Conservation (phyloP, 2,113 vertebrate genomes). For the Vanacampus margaritifer region DNA sequence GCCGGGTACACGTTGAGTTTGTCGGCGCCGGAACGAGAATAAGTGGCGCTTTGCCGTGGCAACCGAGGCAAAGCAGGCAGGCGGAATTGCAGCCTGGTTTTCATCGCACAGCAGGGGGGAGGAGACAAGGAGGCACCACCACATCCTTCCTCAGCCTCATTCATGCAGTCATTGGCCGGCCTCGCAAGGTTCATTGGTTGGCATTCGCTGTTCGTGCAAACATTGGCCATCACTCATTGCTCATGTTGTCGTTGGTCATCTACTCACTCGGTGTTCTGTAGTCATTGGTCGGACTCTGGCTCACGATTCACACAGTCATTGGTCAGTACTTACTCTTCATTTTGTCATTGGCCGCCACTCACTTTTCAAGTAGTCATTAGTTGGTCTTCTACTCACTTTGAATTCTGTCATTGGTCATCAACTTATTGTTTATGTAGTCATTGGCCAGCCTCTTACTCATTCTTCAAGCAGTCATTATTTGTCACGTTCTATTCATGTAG, state of each 20-base stretch:
- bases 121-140: constrained; percentile 35
- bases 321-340: not conserved
- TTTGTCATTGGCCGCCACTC: too few species aligned
- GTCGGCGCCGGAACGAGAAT: constrained; percentile 59
- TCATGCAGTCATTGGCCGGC: not conserved
- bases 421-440: too few species aligned
- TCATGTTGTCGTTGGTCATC: not conserved
- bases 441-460: too few species aligned
- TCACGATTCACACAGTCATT: not conserved
- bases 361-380: too few species aligned
- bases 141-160: constrained; percentile 29
- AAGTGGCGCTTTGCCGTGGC: constrained; percentile 59
- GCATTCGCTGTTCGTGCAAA: not conserved
- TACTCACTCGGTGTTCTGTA: not conserved
- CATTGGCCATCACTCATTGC: not conserved
- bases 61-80: constrained; percentile 48
- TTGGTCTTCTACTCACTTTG: too few species aligned
- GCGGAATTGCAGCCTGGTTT: constrained; percentile 36
- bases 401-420: too few species aligned
- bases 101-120: constrained; percentile 56
- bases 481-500: too few species aligned
- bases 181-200: not conserved
- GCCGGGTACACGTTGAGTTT: constrained; percentile 45
- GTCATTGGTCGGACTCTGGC: not conserved
- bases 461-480: too few species aligned